Base-by-base conservation (phyloP, 2,888 invertebrate species). In the Andrena chrysosceles region DNA sequence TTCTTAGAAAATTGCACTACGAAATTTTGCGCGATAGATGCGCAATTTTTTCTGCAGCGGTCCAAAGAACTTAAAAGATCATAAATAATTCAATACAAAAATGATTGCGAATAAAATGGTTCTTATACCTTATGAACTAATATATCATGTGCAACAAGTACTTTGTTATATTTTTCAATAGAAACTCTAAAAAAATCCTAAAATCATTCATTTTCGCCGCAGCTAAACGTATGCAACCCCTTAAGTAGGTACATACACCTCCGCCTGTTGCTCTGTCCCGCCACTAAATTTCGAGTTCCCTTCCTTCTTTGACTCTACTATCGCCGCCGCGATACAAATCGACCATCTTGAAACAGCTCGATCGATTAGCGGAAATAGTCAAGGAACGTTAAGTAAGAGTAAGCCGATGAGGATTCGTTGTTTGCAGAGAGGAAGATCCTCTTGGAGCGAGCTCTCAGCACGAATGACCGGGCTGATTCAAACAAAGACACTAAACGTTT, bases 371-470 rank as follows among this genome's bases (percentile, higher is more conserved):
- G 48, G 20, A 67, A 76, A 63, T 69, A 33, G 72, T 64, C 10
- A 26, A 33, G 33, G 54, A 54, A 35, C 66, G 59, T 20, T 66
- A n/a, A 64, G 71, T 69, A 81, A 67, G 66, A 20, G 74, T 33
- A 75, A 77, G 80, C 88, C 66, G 83, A 88, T 86, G 85, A 86
- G 79, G 81, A 89, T 89, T 91, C 81, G 87, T 33, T 86, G 85
- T 91, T 83, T 68, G 90, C 84, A 89, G 90, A 92, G 87, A 90
- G 29, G 16, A 64, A 86, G 84, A 92, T 91, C 90, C 89, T 88
- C 87, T 91, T 78, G 77, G 82, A 77, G 75, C 76, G 62, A 71
- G 66, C 86, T 87, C 88, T 90, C 82, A 87, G 91, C 90, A 90
- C 89, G 90, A 87, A 87, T 89, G 64, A 84, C 73, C 64, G 52